These are phyloP conservation scores for Metallyticus violacea DNA, from an alignment of 2,888 invertebrate genomes.

Conservation along the genomic window DNA sequence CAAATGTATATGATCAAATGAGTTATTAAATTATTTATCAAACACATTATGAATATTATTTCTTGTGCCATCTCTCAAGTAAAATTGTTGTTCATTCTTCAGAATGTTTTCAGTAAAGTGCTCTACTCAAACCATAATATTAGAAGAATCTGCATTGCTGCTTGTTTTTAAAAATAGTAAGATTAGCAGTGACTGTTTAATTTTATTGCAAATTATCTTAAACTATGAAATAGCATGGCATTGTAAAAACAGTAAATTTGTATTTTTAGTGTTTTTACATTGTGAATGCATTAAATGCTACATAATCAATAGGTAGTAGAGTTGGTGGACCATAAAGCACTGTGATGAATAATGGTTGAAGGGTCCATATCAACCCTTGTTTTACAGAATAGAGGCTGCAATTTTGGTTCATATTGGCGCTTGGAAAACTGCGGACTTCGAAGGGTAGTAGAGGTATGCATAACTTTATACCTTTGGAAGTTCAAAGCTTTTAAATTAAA, in stretches of 20 bases:
- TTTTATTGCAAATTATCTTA: neutral
- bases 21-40: too few species aligned
- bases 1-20: too few species aligned
- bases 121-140: neutral
- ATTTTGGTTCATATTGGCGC: conserved; percentile 22
- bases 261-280: neutral
- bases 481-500: neutral
- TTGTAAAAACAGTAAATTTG: neutral
- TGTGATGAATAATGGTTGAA: neutral
- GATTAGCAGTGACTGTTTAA: neutral
- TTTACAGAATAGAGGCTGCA: conserved; percentile 24
- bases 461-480: neutral
- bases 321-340: neutral
- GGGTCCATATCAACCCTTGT: neutral
- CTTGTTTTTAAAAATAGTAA: neutral
- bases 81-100: too few species aligned
- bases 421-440: conserved; percentile 25
- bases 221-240: too few species aligned
- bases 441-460: conserved; percentile 18
- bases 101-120: too few species aligned
- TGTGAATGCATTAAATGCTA: too few species aligned
- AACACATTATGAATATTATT: too few species aligned
- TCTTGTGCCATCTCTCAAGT: too few species aligned
- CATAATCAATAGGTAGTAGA: neutral
- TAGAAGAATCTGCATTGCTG: neutral